Conservation (phyloP, 2,113 vertebrate species). For the Crotalus tigris region DNA sequence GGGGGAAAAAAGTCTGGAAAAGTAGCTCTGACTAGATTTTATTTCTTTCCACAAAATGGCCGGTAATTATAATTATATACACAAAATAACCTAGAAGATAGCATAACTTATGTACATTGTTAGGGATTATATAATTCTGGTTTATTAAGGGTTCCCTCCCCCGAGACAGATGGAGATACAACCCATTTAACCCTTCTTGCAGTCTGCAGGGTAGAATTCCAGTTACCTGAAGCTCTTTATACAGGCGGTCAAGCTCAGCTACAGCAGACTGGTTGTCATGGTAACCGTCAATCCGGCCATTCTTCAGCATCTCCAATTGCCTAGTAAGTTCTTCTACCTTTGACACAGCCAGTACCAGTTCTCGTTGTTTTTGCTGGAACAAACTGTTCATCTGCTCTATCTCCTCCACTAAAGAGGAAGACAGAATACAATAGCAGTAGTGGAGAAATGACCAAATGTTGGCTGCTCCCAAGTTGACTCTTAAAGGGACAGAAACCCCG, state of each 20-base stretch:
- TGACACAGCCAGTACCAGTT: conserved; percentile 86
- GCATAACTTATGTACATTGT: not conserved
- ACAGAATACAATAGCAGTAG: conserved; percentile 55
- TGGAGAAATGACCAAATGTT: conserved; percentile 53
- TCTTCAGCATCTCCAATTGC: conserved; percentile 95
- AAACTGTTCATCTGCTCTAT: conserved; percentile 98
- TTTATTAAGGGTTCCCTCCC: not conserved
- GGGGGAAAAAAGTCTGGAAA: conserved; percentile 32
- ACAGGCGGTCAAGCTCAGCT: conserved; percentile 91
- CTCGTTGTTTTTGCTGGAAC: conserved; percentile 96
- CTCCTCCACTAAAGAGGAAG: conserved; percentile 83
- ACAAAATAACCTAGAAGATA: not conserved
- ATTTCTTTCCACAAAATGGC: not conserved
- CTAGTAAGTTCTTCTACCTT: conserved; percentile 93
- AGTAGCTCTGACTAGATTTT: conserved; percentile 16
- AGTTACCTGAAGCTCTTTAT: conserved; percentile 94
- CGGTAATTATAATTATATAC: not conserved
- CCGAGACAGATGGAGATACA: rapidly evolving
- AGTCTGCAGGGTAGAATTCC: rapidly evolving
- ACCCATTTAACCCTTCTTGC: not conserved
- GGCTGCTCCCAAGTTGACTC: conserved; percentile 40
- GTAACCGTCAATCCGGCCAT: conserved; percentile 84
- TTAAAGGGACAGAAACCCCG: conserved; percentile 37
- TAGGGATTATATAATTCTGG: not conserved
- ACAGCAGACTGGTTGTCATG: conserved; percentile 88